A percentile compares a stretch with the other conserved stretches of the same genome.
phyloP scores from a whole-genome alignment of 2,797 vertebrate species.

The Streptopelia turtur region DNA sequence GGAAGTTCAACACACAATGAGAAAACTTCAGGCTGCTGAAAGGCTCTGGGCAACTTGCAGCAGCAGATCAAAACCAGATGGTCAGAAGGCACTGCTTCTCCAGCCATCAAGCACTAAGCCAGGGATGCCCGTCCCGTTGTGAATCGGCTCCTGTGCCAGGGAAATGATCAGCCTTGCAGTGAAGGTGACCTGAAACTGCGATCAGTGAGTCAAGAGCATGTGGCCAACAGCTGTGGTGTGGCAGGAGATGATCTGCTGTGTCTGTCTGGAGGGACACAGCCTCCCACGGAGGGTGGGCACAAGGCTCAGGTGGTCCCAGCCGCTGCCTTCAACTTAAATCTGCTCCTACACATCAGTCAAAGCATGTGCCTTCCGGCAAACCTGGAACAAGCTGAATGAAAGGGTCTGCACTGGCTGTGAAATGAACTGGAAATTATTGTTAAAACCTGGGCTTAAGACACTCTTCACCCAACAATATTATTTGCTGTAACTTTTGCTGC shows the following conservation, averaged over 20 bases:
- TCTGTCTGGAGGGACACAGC: not conserved
- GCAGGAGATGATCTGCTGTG: not conserved
- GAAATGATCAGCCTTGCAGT: rapidly evolving
- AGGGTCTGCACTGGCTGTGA: not conserved
- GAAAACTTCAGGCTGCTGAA: not conserved
- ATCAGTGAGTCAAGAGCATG: rapidly evolving
- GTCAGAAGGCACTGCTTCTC: not conserved
- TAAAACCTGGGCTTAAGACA: not conserved
- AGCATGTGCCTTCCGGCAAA: not conserved
- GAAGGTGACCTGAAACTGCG: not conserved
- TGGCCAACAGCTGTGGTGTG: not conserved
- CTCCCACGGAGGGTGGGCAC: not conserved
- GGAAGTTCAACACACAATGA: not conserved
- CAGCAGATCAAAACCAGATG: not conserved
- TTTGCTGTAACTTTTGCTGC: not conserved
- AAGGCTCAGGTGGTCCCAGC: not conserved
- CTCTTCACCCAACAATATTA: not conserved
- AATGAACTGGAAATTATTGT: not conserved
- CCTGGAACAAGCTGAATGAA: not conserved
- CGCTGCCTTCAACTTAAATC: not conserved
- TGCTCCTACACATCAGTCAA: not conserved
- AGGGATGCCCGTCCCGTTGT: not conserved
- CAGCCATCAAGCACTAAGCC: not conserved
- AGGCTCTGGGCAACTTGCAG: not conserved
- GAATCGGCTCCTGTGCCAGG: not conserved